phyloP scores from a whole-genome alignment of 2,888 invertebrate genomes.

The Linnaemya tessellans region DNA sequence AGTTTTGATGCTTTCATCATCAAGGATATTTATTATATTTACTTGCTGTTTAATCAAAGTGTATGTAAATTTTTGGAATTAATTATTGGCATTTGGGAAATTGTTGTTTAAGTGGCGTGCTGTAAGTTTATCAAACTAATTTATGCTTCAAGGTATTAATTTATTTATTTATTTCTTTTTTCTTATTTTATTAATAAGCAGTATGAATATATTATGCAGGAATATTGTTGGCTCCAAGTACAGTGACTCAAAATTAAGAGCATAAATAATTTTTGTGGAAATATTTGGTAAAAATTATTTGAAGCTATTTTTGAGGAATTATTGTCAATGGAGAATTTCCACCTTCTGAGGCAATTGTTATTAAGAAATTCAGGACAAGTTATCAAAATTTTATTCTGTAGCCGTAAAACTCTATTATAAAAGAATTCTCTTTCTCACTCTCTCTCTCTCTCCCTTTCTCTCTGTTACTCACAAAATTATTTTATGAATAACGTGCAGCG shows the following conservation, averaged over 20 bases:
- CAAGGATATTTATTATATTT: background rate
- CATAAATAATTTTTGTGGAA: background rate
- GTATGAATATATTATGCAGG: background rate
- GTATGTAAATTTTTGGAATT: background rate
- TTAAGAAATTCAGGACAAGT: too few relatives aligned
- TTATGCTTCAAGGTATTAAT: background rate
- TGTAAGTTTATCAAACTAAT: background rate
- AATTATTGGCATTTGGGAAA: background rate
- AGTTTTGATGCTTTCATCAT: constrained; percentile 6
- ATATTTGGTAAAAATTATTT: too few relatives aligned
- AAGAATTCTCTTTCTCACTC: too few relatives aligned
- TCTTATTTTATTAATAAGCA: background rate
- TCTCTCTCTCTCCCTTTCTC: too few relatives aligned
- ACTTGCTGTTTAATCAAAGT: background rate
- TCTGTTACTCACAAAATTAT: too few relatives aligned
- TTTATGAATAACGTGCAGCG: too few relatives aligned
- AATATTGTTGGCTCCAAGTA: background rate
- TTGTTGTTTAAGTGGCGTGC: background rate
- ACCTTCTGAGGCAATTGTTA: too few relatives aligned
- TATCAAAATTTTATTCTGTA: too few relatives aligned
- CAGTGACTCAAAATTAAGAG: background rate
- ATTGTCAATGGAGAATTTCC: too few relatives aligned
- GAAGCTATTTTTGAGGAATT: too few relatives aligned
- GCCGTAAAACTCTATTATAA: too few relatives aligned
- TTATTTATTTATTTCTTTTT: too few relatives aligned